These are phyloP conservation scores for Eudasyphora cyanicolor DNA, from an alignment of 2,888 invertebrate genomes.

Conservation along the genomic window DNA sequence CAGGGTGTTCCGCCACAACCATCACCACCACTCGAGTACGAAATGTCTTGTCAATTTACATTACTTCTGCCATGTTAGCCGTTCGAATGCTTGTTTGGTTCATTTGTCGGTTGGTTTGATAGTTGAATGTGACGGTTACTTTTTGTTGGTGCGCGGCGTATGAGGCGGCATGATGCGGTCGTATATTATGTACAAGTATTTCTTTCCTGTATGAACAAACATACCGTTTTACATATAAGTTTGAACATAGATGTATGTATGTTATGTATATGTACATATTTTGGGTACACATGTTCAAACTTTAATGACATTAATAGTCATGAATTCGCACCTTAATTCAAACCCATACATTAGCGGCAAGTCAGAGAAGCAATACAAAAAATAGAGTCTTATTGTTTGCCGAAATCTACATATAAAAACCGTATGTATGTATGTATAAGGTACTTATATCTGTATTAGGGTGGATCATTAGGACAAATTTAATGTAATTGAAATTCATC, in stretches of 20 bases:
- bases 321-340: constrained; percentile 57
- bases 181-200: neutral
- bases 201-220: neutral
- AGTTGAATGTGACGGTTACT: neutral
- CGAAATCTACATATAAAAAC: neutral
- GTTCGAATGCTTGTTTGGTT: too few relatives aligned
- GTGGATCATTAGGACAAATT: too few relatives aligned
- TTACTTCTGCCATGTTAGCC: neutral
- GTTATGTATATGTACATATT: neutral
- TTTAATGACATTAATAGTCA: constrained; percentile 40
- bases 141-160: neutral
- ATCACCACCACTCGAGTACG: neutral
- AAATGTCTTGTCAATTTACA: neutral
- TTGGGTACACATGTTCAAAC: constrained; percentile 22
- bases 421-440: neutral
- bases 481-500: too few relatives aligned
- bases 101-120: too few relatives aligned
- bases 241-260: neutral
- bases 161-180: too few relatives aligned
- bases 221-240: too few relatives aligned
- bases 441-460: neutral
- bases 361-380: constrained; percentile 5
- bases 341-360: constrained; percentile 29
- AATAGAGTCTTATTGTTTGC: constrained; percentile 27
- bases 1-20: neutral